Percentiles rank a stretch among this genome's conserved stretches.
Evolutionary conservation across 2,888 invertebrate species (phyloP).

Genomic region (Aelia acuminata): DNA sequence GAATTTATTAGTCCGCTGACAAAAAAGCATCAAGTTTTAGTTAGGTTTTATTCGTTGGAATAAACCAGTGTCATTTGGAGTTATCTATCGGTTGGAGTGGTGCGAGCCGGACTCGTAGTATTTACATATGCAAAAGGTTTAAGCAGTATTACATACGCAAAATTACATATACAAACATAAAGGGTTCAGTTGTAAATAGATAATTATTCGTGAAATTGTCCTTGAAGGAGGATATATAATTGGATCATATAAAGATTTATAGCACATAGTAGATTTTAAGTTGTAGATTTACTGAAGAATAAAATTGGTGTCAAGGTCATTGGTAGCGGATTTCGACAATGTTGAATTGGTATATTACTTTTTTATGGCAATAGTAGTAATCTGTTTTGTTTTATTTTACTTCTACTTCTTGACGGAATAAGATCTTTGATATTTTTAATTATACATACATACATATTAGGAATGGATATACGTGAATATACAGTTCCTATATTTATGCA

Average conservation of each 20-base stretch:
- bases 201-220: constrained; percentile 4
- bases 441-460: too few relatives aligned
- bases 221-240: not conserved
- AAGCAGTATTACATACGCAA: too few relatives aligned
- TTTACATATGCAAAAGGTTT: constrained; percentile 15
- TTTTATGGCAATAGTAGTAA: too few relatives aligned
- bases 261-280: not conserved
- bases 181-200: constrained; percentile 22
- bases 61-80: not conserved
- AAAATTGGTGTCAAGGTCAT: not conserved
- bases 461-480: too few relatives aligned
- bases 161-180: constrained; percentile 3
- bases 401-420: too few relatives aligned
- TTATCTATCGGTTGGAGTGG: not conserved
- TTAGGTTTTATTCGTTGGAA: constrained; percentile 16
- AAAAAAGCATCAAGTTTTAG: not conserved
- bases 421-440: too few relatives aligned
- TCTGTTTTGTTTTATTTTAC: too few relatives aligned
- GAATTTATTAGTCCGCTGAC: constrained; percentile 17
- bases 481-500: too few relatives aligned
- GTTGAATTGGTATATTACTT: not conserved
- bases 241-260: not conserved
- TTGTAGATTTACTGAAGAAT: not conserved
- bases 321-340: not conserved
- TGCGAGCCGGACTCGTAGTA: not conserved